Evolutionary conservation across 92 coral and sea anemone species (phyloP), one percentile per base, ranked within the genome.

Genomic region (Palythoa grandiflora): DNA sequence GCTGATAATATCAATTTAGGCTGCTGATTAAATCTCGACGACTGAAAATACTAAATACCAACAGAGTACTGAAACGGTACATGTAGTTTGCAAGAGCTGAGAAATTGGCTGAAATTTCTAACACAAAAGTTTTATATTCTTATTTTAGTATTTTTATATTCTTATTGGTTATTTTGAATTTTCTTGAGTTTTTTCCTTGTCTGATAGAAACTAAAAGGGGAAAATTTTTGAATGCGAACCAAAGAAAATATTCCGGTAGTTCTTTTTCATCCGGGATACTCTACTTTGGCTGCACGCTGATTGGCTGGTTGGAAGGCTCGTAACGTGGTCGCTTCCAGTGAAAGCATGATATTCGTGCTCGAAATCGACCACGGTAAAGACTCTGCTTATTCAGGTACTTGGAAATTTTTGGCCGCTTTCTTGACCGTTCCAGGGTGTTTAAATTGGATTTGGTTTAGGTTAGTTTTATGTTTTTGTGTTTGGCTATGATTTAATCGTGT

Each of bases 331-430:
- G 98, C 91, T 81, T 89, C 92, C 95, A 94, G 94, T 96, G 98
- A 97, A 97, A 97, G 99, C 99, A 97, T 97, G 99, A 97, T 97
- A 97, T 94, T 92, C 98, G 94, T 94, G 98, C 91, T 90, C 96
- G 90, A 95, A 95, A 90, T 91, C 95, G 90, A 89, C 96, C 80
- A 94, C 95, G 86, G 59, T 66, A 93, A 93, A 92, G 95, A 95
- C 91, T 92, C 93, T 96, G 92, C 98, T 91, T 93, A 94, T 96
- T 97, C 98, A 96, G 79, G 93, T 87, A 81, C 87, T 89, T 89
- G 91, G 98, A 97, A 92, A 89, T 93, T 93, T 81, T 93, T 87
- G 85, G 87, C 90, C 94, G 88, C 90, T 85, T 89, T 86, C 79
- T 92, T 89, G 91, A 89, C 88, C 84, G 90, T 93, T 80, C 79